A percentile compares a stretch with the other conserved stretches of the same genome.
These are phyloP conservation scores for Alosa sapidissima DNA, from an alignment of 2,797 vertebrate genomes.

Conservation along the genomic window DNA sequence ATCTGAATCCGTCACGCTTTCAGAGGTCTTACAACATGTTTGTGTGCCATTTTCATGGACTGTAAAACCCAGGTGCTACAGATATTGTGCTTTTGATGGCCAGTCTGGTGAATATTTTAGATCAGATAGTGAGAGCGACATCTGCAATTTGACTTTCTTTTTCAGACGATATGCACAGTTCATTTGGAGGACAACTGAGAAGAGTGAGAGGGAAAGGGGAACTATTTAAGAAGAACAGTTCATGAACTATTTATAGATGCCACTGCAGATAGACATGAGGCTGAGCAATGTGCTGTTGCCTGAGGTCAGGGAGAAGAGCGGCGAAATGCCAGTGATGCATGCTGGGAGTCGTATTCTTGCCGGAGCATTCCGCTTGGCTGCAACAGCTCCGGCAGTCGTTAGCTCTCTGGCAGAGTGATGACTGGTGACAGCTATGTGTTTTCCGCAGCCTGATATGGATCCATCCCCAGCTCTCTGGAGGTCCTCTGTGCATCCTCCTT, in stretches of 20 bases:
- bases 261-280: slow-evolving; percentile 48
- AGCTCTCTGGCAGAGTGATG: slow-evolving; percentile 60
- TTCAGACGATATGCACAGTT: not conserved
- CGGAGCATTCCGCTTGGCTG: slow-evolving; percentile 45
- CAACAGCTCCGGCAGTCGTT: slow-evolving; percentile 63
- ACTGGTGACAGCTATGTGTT: slow-evolving; percentile 70
- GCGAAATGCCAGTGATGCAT: slow-evolving; percentile 63
- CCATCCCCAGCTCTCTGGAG: slow-evolving; percentile 61
- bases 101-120: not conserved
- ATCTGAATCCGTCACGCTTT: slow-evolving; percentile 50
- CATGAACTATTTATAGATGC: slow-evolving; percentile 24
- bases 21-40: not conserved
- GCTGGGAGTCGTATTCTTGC: slow-evolving; percentile 62
- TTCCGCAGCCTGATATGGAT: slow-evolving; percentile 66
- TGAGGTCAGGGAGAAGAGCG: slow-evolving; percentile 54
- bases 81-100: not conserved
- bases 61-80: not conserved
- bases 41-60: not conserved
- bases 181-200: slow-evolving; percentile 3
- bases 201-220: not conserved
- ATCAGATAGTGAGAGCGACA: not conserved
- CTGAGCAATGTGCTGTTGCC: slow-evolving; percentile 53
- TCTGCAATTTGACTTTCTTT: not conserved
- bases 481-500: slow-evolving; percentile 51
- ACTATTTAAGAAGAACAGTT: slow-evolving; percentile 6